A percentile compares a stretch with the other conserved stretches of the same genome.
Evolutionary conservation across 1,140 invertebrate species (phyloP).

Genomic region (Chironomus tepperi): DNA sequence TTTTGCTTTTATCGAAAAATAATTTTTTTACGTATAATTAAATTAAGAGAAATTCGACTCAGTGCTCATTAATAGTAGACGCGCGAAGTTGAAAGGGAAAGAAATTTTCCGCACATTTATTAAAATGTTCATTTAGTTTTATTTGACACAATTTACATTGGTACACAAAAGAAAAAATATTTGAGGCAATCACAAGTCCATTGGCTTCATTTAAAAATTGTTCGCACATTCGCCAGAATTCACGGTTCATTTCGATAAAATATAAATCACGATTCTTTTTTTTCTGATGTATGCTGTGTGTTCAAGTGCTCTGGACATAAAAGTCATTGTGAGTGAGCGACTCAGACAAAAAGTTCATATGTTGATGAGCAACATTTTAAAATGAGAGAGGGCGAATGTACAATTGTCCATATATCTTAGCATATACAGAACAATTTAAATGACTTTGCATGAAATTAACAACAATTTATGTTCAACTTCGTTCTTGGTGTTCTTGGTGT

Average conservation of each 20-base stretch:
- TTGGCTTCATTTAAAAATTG: background rate
- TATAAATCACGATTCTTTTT: slow-evolving; percentile 9
- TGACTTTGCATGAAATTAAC: slow-evolving; percentile 13
- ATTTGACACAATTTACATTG: background rate
- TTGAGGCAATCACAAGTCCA: background rate
- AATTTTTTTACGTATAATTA: background rate
- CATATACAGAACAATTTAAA: slow-evolving; percentile 2
- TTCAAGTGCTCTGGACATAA: background rate
- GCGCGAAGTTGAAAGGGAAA: background rate
- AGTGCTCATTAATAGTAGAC: too few relatives aligned
- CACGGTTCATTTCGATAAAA: background rate
- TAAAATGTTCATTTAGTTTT: too few relatives aligned
- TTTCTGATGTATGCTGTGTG: background rate
- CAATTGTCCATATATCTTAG: too few relatives aligned
- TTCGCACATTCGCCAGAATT: background rate
- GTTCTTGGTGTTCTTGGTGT: background rate
- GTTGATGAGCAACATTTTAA: too few relatives aligned
- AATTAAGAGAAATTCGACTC: background rate
- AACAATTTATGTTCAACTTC: slow-evolving; percentile 8
- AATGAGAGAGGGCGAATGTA: too few relatives aligned
- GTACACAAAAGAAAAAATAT: background rate
- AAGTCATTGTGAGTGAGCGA: background rate
- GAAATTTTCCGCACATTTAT: background rate
- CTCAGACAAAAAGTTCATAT: background rate
- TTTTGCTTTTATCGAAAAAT: too few relatives aligned